A percentile compares a stretch with the other conserved stretches of the same genome.
Conservation (phyloP, 1,140 invertebrate species). For the Diploscapter pachys region DNA sequence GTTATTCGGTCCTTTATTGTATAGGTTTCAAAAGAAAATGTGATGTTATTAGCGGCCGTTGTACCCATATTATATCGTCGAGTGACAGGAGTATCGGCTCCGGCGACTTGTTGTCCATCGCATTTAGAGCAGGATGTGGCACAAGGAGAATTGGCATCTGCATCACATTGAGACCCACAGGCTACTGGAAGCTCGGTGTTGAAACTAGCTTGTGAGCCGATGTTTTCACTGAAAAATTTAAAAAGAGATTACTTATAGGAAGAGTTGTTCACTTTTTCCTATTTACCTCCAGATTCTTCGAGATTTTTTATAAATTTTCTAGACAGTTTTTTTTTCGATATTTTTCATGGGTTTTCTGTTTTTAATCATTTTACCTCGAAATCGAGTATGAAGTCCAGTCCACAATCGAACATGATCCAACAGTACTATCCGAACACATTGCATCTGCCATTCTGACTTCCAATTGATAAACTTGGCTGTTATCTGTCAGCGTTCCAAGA, state of each 20-base stretch:
- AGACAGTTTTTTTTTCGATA: too few species aligned
- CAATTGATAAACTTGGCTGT: constrained; percentile 24
- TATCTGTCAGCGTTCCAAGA: constrained; percentile 6
- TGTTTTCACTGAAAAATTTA: constrained; percentile 11
- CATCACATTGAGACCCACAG: constrained; percentile 34
- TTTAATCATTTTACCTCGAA: not conserved
- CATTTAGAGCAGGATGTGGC: constrained; percentile 28
- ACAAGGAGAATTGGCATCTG: constrained; percentile 25
- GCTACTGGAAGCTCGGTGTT: constrained; percentile 14
- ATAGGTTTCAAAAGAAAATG: constrained; percentile 26
- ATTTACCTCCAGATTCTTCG: too few species aligned
- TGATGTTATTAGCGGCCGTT: constrained; percentile 12
- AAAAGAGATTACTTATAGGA: not conserved
- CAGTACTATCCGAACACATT: constrained; percentile 10
- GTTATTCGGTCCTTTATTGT: constrained; percentile 14
- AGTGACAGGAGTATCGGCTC: constrained; percentile 31
- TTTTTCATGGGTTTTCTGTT: not conserved
- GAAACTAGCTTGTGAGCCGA: constrained; percentile 9
- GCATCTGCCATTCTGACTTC: constrained; percentile 28
- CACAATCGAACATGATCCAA: constrained; percentile 14
- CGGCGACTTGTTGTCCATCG: constrained; percentile 24
- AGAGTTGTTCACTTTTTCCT: not conserved
- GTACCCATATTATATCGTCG: constrained; percentile 33
- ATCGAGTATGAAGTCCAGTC: constrained; percentile 24
- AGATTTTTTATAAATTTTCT: too few species aligned